These are phyloP conservation scores for Centruroides sculpturatus DNA, from an alignment of 1,140 invertebrate species.

Conservation along the genomic window DNA sequence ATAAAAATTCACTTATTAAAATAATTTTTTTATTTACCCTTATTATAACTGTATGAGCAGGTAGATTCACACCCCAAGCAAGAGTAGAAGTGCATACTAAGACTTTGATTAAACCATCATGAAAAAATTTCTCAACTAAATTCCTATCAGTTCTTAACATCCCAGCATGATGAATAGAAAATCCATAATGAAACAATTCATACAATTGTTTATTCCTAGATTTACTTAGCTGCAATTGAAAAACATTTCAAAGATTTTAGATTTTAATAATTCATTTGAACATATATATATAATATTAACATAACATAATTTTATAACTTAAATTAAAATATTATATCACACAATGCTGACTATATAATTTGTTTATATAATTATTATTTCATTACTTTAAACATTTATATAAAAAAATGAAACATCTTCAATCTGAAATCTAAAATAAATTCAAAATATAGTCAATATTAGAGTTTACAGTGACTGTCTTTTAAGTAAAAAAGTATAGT, in stretches of 20 bases:
- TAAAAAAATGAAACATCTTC: too few relatives aligned
- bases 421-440: too few relatives aligned
- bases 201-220: constrained; percentile 57
- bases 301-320: neutral
- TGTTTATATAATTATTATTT: too few relatives aligned
- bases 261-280: neutral
- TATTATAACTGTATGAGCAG: constrained; percentile 94
- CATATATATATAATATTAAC: neutral
- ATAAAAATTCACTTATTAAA: too few relatives aligned
- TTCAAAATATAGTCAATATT: too few relatives aligned
- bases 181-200: constrained; percentile 71
- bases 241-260: neutral
- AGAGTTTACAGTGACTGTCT: too few relatives aligned
- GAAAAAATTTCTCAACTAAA: constrained; percentile 76
- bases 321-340: constrained; percentile 16
- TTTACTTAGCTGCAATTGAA: constrained; percentile 36
- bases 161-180: constrained; percentile 95
- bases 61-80: constrained; percentile 98
- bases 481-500: too few relatives aligned
- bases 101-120: constrained; percentile 77
- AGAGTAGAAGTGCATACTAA: constrained; percentile 94
- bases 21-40: constrained; percentile 40
- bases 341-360: too few relatives aligned
- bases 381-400: too few relatives aligned
- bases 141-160: constrained; percentile 71